These are phyloP conservation scores for Amphipyra berbera DNA, from an alignment of 2,888 invertebrate species.

Conservation along the genomic window DNA sequence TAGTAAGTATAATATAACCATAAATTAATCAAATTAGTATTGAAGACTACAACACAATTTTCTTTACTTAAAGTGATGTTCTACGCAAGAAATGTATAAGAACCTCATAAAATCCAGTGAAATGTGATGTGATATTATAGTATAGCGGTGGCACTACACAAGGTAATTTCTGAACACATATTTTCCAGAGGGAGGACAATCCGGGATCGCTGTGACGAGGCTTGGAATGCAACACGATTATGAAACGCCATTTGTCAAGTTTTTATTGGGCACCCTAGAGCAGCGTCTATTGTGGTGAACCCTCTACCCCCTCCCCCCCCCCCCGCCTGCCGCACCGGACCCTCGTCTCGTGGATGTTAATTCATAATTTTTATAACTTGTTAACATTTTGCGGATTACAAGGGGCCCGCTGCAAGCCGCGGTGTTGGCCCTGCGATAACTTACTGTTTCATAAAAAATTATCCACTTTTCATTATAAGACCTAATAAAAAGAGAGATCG, in stretches of 20 bases:
- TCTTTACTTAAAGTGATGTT: background rate
- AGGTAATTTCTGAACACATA: conserved; percentile 74
- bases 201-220: conserved; percentile 80
- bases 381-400: conserved; percentile 80
- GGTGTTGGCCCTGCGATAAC: conserved; percentile 25
- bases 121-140: conserved; percentile 48
- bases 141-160: conserved; percentile 51
- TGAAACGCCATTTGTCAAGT: conserved; percentile 90
- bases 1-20: no score
- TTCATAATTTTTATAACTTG: conserved; percentile 89
- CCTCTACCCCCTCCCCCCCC: conserved; percentile 57
- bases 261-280: conserved; percentile 88
- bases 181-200: conserved; percentile 79
- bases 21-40: no score
- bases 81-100: background rate
- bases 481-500: background rate
- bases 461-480: conserved; percentile 41
- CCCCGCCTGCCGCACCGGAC: conserved; percentile 68
- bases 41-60: background rate
- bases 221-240: conserved; percentile 87
- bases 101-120: conserved; percentile 20
- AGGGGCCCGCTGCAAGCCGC: conserved; percentile 46
- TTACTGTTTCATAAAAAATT: conserved; percentile 74
- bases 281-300: conserved; percentile 79
- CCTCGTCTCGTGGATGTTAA: conserved; percentile 83